Conservation (phyloP, 2,797 vertebrate species). For the Gymnocypris eckloni region DNA sequence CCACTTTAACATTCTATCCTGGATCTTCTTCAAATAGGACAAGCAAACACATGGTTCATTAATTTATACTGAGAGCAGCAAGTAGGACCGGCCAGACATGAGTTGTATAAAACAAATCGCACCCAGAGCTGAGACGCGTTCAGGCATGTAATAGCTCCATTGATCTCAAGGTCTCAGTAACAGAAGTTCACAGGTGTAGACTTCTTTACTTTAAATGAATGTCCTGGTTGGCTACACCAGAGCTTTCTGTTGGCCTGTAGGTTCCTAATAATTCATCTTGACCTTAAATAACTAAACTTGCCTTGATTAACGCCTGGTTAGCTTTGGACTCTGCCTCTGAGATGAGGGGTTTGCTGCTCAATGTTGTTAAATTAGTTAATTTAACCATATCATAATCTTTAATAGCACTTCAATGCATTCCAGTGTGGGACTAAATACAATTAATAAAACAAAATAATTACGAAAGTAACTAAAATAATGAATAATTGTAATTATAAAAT, state of each 20-base stretch:
- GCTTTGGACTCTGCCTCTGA: not conserved
- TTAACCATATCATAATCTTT: not conserved
- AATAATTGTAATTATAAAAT: not conserved
- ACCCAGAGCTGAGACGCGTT: not conserved
- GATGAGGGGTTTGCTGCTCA: not conserved
- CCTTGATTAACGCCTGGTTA: not conserved
- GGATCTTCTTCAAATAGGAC: not conserved
- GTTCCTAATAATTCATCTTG: slow-evolving; percentile 7
- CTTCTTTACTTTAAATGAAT: slow-evolving; percentile 11
- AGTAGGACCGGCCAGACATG: not conserved
- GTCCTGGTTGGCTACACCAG: slow-evolving; percentile 6
- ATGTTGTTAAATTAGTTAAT: not conserved
- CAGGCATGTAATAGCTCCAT: slow-evolving; percentile 17
- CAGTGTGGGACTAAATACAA: not conserved
- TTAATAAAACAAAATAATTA: not conserved
- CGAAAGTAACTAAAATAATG: not conserved
- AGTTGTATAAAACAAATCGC: not conserved
- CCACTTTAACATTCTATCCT: not conserved
- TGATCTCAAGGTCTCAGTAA: slow-evolving; percentile 15
- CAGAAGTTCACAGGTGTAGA: slow-evolving; percentile 14
- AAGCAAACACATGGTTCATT: slow-evolving; percentile 17
- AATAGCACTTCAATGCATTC: not conserved
- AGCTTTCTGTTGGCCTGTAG: slow-evolving; percentile 7
- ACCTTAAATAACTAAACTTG: slow-evolving; percentile 5
- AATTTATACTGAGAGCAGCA: slow-evolving; percentile 17